Evolutionary conservation across 2,888 invertebrate genomes (phyloP).

Genomic region (Cheilosia pagana): DNA sequence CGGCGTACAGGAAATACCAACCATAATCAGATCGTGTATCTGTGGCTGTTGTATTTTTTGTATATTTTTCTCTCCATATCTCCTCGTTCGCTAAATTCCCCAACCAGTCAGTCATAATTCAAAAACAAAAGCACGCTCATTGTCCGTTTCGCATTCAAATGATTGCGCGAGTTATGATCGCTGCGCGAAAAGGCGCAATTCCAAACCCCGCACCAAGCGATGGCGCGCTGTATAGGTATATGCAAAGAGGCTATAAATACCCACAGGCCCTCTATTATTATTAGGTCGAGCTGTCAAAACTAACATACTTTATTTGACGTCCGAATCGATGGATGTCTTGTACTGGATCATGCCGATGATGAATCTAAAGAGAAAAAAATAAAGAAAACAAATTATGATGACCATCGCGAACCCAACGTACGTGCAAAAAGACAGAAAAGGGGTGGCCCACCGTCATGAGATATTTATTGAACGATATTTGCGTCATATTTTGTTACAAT

Average conservation of each 20-base stretch:
- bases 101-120: slow-evolving; percentile 61
- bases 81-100: slow-evolving; percentile 53
- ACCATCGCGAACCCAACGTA: slow-evolving; percentile 26
- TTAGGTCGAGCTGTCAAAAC: slow-evolving; percentile 74
- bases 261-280: slow-evolving; percentile 69
- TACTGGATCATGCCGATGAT: slow-evolving; percentile 54
- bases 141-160: slow-evolving; percentile 72
- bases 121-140: slow-evolving; percentile 75
- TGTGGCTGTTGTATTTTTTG: slow-evolving; percentile 16
- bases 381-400: slow-evolving; percentile 19
- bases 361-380: slow-evolving; percentile 43
- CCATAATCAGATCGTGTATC: slow-evolving; percentile 70
- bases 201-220: background rate
- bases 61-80: slow-evolving; percentile 8
- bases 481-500: slow-evolving; percentile 73
- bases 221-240: slow-evolving; percentile 28
- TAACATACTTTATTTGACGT: slow-evolving; percentile 74
- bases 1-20: slow-evolving; percentile 71
- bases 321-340: slow-evolving; percentile 70
- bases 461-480: slow-evolving; percentile 70
- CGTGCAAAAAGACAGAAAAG: slow-evolving; percentile 26
- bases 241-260: slow-evolving; percentile 73
- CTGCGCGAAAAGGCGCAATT: slow-evolving; percentile 5
- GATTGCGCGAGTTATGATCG: slow-evolving; percentile 68
- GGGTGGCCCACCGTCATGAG: slow-evolving; percentile 42